Evolutionary conservation across 1,140 invertebrate species (phyloP).

Genomic region (Glossosoma conforme): DNA sequence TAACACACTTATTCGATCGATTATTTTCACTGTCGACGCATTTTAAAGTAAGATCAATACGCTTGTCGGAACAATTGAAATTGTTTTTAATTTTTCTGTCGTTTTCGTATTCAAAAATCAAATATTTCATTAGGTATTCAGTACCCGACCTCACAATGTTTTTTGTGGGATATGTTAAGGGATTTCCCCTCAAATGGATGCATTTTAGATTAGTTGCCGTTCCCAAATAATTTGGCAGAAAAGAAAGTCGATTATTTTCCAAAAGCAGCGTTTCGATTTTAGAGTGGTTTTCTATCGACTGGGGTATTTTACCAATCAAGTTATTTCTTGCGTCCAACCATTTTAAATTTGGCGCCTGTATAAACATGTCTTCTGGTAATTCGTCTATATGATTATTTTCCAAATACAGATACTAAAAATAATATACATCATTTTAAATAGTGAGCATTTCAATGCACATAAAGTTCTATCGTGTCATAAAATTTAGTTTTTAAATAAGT

Average conservation of each 20-base stretch:
- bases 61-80: neutral
- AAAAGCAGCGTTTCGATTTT: constrained; percentile 52
- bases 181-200: constrained; percentile 50
- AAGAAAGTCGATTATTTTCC: constrained; percentile 51
- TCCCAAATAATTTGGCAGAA: constrained; percentile 53
- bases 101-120: constrained; percentile 43
- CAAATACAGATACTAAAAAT: constrained; percentile 52
- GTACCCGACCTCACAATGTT: constrained; percentile 46
- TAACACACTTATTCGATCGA: no score
- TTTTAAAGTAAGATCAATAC: neutral
- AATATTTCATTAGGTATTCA: constrained; percentile 41
- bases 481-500: no score
- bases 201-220: constrained; percentile 47
- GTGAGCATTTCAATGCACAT: no score
- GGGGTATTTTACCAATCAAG: constrained; percentile 46
- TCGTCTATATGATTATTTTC: constrained; percentile 48
- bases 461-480: no score
- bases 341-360: constrained; percentile 42
- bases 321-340: constrained; percentile 58
- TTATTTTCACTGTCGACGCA: neutral
- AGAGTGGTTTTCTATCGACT: constrained; percentile 47
- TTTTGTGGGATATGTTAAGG: constrained; percentile 46
- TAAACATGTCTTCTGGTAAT: constrained; percentile 51
- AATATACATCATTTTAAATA: no score
- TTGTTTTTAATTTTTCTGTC: neutral